These are phyloP conservation scores for Aplochiton taeniatus DNA, from an alignment of 2,797 vertebrate species.

Conservation along the genomic window DNA sequence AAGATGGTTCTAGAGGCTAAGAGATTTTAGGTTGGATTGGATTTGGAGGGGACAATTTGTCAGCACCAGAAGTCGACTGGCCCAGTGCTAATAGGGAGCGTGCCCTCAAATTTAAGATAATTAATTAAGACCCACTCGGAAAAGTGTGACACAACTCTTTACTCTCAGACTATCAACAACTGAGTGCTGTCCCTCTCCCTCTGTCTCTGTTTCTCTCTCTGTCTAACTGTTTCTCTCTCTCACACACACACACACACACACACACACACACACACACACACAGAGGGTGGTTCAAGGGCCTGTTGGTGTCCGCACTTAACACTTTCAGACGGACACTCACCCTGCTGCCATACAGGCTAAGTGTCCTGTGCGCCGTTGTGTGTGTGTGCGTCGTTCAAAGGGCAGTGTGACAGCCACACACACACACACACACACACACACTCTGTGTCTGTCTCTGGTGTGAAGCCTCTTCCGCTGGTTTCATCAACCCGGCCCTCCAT, in stretches of 20 bases:
- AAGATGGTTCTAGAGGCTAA: too few relatives aligned
- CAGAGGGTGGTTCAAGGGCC: neutral
- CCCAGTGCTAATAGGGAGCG: too few relatives aligned
- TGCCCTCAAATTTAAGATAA: too few relatives aligned
- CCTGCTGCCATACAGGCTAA: too few relatives aligned
- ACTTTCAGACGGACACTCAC: too few relatives aligned
- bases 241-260: neutral
- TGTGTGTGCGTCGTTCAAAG: constrained; percentile 4
- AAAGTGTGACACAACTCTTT: too few relatives aligned
- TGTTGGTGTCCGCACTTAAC: neutral
- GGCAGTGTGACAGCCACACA: constrained; percentile 28
- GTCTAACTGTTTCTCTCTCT: neutral
- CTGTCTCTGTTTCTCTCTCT: too few relatives aligned
- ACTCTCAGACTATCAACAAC: too few relatives aligned
- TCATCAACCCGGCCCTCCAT: neutral
- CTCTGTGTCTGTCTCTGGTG: neutral
- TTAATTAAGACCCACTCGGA: too few relatives aligned
- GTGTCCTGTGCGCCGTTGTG: neutral
- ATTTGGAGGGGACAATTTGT: too few relatives aligned
- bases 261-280: neutral
- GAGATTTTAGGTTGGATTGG: too few relatives aligned
- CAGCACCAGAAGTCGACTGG: too few relatives aligned
- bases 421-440: neutral
- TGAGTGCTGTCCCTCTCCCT: neutral
- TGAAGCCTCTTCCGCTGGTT: neutral